Percentiles rank a stretch among this genome's conserved stretches.
Conservation (phyloP, 2,888 invertebrate species). For the Shargacucullia verbasci region DNA sequence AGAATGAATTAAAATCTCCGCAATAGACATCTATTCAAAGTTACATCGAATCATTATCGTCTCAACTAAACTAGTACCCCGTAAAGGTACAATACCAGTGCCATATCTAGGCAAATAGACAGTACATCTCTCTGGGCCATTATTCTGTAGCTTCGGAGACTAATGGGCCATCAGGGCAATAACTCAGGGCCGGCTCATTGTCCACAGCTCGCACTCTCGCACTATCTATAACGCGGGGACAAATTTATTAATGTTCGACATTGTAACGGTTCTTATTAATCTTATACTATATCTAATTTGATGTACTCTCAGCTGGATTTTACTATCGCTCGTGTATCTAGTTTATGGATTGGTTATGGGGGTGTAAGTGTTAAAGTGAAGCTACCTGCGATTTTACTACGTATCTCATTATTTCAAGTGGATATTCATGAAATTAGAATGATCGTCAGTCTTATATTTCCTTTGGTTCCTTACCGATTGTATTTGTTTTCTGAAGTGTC, state of each 20-base stretch:
- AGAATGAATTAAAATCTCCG: conserved; percentile 24
- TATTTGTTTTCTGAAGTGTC: no score
- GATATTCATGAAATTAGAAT: no score
- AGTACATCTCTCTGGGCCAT: conserved; percentile 72
- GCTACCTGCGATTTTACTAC: conserved; percentile 1
- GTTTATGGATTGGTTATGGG: conserved; percentile 31
- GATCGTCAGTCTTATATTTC: no score
- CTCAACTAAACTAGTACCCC: conserved; percentile 36
- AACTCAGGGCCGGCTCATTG: conserved; percentile 85
- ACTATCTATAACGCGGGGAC: conserved; percentile 85
- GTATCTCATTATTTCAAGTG: no score
- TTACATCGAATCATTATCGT: conserved; percentile 40
- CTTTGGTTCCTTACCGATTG: no score
- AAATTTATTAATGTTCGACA: conserved; percentile 87
- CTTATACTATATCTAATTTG: conserved; percentile 76
- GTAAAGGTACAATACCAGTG: conserved; percentile 59
- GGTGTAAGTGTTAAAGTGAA: conserved; percentile 6
- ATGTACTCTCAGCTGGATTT: conserved; percentile 65
- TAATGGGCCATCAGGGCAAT: conserved; percentile 84
- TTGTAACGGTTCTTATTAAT: conserved; percentile 80
- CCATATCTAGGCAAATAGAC: conserved; percentile 69
- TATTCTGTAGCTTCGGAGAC: conserved; percentile 84
- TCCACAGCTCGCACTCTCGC: conserved; percentile 82
- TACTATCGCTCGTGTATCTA: conserved; percentile 42
- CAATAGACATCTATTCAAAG: conserved; percentile 24